These are phyloP conservation scores for Dromius quadrimaculatus DNA, from an alignment of 2,888 invertebrate species.

Conservation along the genomic window DNA sequence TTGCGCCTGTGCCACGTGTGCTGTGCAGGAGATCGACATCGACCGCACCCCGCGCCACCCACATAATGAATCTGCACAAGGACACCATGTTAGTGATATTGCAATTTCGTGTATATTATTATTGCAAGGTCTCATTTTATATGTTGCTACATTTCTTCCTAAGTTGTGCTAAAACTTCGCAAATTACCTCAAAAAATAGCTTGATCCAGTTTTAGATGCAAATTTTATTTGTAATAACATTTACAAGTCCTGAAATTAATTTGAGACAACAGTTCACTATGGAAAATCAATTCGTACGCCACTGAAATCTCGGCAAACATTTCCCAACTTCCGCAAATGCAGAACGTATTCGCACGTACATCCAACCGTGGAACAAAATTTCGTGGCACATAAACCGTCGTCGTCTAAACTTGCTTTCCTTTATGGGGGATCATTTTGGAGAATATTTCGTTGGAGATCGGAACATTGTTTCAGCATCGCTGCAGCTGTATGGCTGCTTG, in stretches of 20 bases:
- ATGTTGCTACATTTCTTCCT: too few relatives aligned
- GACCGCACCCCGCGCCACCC: slow-evolving; percentile 21
- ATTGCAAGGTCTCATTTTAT: too few relatives aligned
- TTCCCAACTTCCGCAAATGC: slow-evolving; percentile 18
- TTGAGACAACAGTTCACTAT: background rate
- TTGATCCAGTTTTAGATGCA: too few relatives aligned
- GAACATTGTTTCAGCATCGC: slow-evolving; percentile 21
- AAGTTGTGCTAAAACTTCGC: too few relatives aligned
- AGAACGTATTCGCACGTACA: slow-evolving; percentile 15
- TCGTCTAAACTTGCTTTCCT: slow-evolving; percentile 9
- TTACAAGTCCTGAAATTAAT: slow-evolving; percentile 7
- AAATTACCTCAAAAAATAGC: too few relatives aligned
- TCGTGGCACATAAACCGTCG: background rate
- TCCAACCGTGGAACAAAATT: slow-evolving; percentile 22
- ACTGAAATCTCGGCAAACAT: slow-evolving; percentile 5
- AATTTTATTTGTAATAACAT: slow-evolving; percentile 2
- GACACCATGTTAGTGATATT: too few relatives aligned
- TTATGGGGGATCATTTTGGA: slow-evolving; percentile 1
- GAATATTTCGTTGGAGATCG: background rate
- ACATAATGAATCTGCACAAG: background rate
- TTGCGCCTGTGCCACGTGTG: background rate
- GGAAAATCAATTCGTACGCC: slow-evolving; percentile 10
- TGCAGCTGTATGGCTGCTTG: slow-evolving; percentile 8
- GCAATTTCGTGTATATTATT: too few relatives aligned
- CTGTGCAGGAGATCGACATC: background rate